Base-by-base conservation (phyloP, 1,140 invertebrate genomes). In the Oscheius sp. region DNA sequence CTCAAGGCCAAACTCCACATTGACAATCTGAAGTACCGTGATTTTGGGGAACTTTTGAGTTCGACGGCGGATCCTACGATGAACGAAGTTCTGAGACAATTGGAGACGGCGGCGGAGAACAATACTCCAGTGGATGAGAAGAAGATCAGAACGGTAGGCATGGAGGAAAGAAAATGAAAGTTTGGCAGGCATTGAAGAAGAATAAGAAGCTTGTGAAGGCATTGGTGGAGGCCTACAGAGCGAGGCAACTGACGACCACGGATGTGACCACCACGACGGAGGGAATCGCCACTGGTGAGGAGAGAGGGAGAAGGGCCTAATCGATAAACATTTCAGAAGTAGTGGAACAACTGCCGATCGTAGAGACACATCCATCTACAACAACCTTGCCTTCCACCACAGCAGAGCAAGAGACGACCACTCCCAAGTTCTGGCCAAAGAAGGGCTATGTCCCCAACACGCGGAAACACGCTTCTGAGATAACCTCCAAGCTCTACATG, bases 401-500 rank as follows among this genome's bases (percentile, higher is more conserved):
- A 13, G 28, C 62, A 2, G 29, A 18, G 2, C 28, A 13, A 42
- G 38, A 13, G 23, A 26, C 23, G 23, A 55, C 49, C 7, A 55
- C 49, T 32, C 62, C 32, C 20, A 15, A 18, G 4, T 68, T 36
- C 31, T 68, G 67, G 67, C 67, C 67, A 26, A 64, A 71, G 34
- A 71, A 38, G 3, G 38, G 45, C 3, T 71, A 71, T 38, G 59
- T 71, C 3, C 69, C 69, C n/a, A 71, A 71, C 31, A 71, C 69
- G 10, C 31, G 69, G 31, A 62, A 71, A 34, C 69, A 71, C 29
- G 69, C 69, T 28, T 71, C 69, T 2, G 69, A 71, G 35, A 71
- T 71, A 4, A 71, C 69, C 10, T 55, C 69, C 45, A 55, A 71
- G 28, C 42, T 71, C 4, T 71, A 71, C 45, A 71, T 71, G 69